These are phyloP conservation scores for Meda fulgida DNA, from an alignment of 2,797 vertebrate species.

Conservation along the genomic window DNA sequence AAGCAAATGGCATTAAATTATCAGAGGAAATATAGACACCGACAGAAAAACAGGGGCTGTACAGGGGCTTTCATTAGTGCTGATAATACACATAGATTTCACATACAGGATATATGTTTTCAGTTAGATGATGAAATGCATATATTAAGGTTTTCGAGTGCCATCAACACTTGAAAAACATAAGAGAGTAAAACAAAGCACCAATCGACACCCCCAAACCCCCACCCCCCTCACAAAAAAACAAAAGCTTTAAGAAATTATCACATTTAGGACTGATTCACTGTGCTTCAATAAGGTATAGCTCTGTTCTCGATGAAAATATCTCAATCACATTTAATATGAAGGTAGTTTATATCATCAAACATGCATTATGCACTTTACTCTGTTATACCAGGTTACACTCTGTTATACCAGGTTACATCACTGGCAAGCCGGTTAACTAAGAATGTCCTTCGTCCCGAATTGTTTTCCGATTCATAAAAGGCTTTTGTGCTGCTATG, in stretches of 20 bases:
- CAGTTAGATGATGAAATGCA: slow-evolving; percentile 61
- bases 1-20: slow-evolving; percentile 64
- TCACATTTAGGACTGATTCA: slow-evolving; percentile 53
- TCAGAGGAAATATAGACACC: slow-evolving; percentile 58
- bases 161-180: slow-evolving; percentile 50
- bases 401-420: slow-evolving; percentile 52
- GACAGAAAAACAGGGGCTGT: slow-evolving; percentile 58
- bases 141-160: slow-evolving; percentile 59
- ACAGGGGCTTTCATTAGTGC: slow-evolving; percentile 61
- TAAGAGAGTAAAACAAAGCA: slow-evolving; percentile 35
- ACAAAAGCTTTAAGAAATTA: slow-evolving; percentile 46
- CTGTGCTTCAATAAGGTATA: slow-evolving; percentile 62
- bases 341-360: slow-evolving; percentile 60
- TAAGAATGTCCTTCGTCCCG: slow-evolving; percentile 51
- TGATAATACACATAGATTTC: slow-evolving; percentile 60
- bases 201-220: background rate
- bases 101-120: slow-evolving; percentile 62
- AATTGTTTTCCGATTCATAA: slow-evolving; percentile 43
- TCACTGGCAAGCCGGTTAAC: slow-evolving; percentile 51
- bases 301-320: slow-evolving; percentile 58
- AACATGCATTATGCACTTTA: slow-evolving; percentile 58
- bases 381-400: slow-evolving; percentile 52
- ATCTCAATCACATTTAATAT: slow-evolving; percentile 57
- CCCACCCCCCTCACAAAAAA: slow-evolving; percentile 19
- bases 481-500: slow-evolving; percentile 58